These are phyloP conservation scores for Spizaetus ornatus DNA, from an alignment of 2,113 vertebrate genomes.

Conservation along the genomic window DNA sequence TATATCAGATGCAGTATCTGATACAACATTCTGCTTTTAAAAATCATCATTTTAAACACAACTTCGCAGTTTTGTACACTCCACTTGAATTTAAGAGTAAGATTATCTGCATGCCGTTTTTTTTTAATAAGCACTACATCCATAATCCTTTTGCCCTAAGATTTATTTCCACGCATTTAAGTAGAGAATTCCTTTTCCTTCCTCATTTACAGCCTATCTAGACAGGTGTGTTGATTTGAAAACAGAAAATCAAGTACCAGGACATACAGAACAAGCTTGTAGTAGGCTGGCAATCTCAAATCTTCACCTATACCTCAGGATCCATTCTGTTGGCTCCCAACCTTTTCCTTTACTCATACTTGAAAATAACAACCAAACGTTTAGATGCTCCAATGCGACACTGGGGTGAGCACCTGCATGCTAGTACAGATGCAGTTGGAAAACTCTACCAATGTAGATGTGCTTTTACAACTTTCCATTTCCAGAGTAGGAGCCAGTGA, in stretches of 20 bases:
- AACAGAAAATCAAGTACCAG: neutral
- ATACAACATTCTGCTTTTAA: neutral
- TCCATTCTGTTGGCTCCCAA: neutral
- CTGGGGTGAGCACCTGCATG: neutral
- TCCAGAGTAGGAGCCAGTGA: neutral
- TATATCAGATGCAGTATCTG: neutral
- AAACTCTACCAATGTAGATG: neutral
- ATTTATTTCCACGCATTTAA: neutral
- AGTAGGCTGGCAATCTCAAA: neutral
- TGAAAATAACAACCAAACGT: neutral
- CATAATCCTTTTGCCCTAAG: neutral
- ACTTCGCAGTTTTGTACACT: neutral
- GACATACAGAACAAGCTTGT: neutral
- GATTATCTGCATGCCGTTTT: neutral
- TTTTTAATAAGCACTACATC: neutral
- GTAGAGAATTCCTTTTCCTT: neutral
- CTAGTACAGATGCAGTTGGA: neutral
- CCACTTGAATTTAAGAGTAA: neutral
- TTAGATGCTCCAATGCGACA: neutral
- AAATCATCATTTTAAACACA: neutral
- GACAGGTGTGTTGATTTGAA: neutral
- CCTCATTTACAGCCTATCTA: neutral
- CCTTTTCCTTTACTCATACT: neutral
- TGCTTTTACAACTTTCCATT: neutral
- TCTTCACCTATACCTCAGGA: neutral